Conservation (phyloP, 1,140 invertebrate genomes). For the Drosophila pandora region DNA sequence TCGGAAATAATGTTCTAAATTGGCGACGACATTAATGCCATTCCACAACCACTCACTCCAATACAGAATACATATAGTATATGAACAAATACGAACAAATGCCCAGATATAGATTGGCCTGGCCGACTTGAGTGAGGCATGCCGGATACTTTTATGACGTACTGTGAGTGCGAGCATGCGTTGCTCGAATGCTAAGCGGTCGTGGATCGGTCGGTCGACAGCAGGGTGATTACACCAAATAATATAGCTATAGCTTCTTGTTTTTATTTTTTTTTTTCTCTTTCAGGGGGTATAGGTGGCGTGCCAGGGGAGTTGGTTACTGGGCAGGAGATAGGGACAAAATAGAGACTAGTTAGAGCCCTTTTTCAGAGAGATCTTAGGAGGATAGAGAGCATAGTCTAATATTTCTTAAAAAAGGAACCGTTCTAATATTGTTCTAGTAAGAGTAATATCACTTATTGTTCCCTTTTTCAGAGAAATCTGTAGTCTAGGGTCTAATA, state of each 20-base stretch:
- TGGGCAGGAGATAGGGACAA: no score
- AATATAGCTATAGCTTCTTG: not conserved
- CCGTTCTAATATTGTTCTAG: no score
- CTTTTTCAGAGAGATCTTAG: no score
- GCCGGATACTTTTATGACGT: constrained; percentile 45
- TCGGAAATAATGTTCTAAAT: constrained; percentile 52
- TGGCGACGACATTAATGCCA: constrained; percentile 48
- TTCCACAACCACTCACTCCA: constrained; percentile 11
- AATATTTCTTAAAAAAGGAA: no score
- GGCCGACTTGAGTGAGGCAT: constrained; percentile 31
- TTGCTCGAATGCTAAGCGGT: constrained; percentile 38
- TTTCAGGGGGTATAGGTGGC: not conserved
- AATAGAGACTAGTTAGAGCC: no score
- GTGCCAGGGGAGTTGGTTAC: no score
- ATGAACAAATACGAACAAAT: not conserved
- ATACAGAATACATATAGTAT: not conserved
- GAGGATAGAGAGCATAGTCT: no score
- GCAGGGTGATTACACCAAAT: constrained; percentile 20
- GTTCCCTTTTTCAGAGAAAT: no score
- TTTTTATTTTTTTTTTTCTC: not conserved
- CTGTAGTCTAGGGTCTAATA: no score
- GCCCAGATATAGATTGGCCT: constrained; percentile 39
- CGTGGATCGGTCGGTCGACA: constrained; percentile 6
- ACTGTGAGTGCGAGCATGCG: constrained; percentile 27
- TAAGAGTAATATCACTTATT: no score